Evolutionary conservation across 2,113 vertebrate genomes (phyloP), one percentile per base, ranked within the genome.

Genomic region (Thermophis baileyi): DNA sequence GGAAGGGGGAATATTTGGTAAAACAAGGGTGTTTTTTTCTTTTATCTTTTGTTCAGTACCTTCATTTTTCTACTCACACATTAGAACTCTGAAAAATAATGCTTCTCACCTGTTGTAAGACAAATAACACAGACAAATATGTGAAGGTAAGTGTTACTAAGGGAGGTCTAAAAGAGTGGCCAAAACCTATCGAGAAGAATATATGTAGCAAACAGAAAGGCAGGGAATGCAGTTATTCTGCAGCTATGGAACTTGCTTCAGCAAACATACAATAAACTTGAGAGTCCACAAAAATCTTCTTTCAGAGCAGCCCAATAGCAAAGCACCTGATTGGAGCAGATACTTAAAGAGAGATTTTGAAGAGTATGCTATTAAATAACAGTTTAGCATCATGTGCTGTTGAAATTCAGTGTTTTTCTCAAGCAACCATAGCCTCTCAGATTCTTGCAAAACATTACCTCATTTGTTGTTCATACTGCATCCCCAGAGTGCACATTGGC

Each of bases 391-490:
- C 88, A 93, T 47, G 91, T 46, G 18, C 85, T 88, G 89, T 54
- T 46, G 54, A 93, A 96, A 16, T 44, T 35, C 60, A 3, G 1
- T 69, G 86, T 51, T 88, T 50, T 96, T 94, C 91, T 51, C 93
- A 74, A 25, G 57, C 86, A 92, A 90, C 40, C 88, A 96, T 93
- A 94, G 93, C 90, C 95, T 95, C 95, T 93, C 89, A 95, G 88
- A 95, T 27, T 89, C 94, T 95, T 97, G 90, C 93, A 97, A 97
- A 97, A 97, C 95, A 96, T 98, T 89, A 97, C 93, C 96, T 97
- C 96, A 97, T 95, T 94, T 93, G 12, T 94, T 96, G 88, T 85
- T 87, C 55, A 94, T 92, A 91, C 35, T 63, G 6, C 60, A 94
- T 96, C 95, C 95, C 96, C 69, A 50, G 94, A 16, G 91, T 55